Percentiles rank a stretch among this genome's conserved stretches.
Evolutionary conservation across 2,113 vertebrate genomes (phyloP).

Genomic region (Fulica atra): DNA sequence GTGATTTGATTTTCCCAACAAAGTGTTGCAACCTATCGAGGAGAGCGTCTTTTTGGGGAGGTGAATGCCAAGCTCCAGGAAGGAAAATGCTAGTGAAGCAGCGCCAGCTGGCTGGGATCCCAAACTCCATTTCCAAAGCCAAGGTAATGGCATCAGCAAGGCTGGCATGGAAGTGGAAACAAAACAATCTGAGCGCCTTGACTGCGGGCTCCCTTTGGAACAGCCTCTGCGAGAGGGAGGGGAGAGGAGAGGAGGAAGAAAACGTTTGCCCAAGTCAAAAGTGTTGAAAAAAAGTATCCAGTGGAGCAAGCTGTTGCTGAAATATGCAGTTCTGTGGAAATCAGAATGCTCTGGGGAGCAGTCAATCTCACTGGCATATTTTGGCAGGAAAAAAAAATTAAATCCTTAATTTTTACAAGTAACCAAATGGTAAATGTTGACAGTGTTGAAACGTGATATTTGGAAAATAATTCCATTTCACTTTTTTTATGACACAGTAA

Average conservation of each 20-base stretch:
- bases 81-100: background rate
- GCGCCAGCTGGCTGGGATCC: conserved; percentile 7
- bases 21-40: background rate
- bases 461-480: background rate
- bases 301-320: background rate
- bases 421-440: background rate
- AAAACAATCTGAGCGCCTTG: background rate
- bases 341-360: background rate
- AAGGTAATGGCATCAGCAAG: conserved; percentile 10
- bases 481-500: background rate
- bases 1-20: conserved; percentile 39
- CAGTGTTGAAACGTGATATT: background rate
- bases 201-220: background rate
- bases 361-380: background rate
- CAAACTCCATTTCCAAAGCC: conserved; percentile 13
- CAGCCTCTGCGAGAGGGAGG: background rate
- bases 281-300: background rate
- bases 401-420: background rate
- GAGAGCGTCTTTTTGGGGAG: conserved; percentile 24
- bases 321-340: background rate
- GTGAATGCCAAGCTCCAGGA: background rate
- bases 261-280: background rate
- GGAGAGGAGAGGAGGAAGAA: background rate
- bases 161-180: background rate
- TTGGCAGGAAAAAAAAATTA: background rate